Percentiles rank a stretch among this genome's conserved stretches.
Conservation (phyloP, 2,888 invertebrate species). For the Pristionchus japonicus region DNA sequence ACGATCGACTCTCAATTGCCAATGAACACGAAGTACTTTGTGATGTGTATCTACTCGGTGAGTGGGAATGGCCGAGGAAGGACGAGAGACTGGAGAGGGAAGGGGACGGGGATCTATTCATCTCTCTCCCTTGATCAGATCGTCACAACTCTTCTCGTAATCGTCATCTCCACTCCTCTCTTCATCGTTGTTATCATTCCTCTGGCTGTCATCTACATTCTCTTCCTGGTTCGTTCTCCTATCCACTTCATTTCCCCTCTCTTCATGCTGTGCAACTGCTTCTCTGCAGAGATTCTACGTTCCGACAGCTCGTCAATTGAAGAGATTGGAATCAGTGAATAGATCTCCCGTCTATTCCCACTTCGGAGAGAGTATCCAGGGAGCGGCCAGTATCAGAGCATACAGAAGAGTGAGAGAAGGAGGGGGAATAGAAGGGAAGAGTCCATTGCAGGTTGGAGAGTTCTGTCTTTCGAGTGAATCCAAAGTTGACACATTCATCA, state of each 20-base stretch:
- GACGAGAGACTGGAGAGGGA: neutral
- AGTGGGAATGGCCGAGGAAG: neutral
- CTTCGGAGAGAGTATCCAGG: constrained; percentile 77
- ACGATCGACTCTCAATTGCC: constrained; percentile 66
- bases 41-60: constrained; percentile 66
- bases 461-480: constrained; percentile 31
- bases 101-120: neutral
- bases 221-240: constrained; percentile 57
- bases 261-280: too few species aligned
- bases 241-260: neutral
- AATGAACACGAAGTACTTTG: constrained; percentile 67
- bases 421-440: neutral
- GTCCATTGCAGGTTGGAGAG: constrained; percentile 14
- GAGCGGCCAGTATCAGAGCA: constrained; percentile 76
- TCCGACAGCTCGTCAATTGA: constrained; percentile 87
- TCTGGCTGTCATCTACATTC: constrained; percentile 61
- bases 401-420: constrained; percentile 59
- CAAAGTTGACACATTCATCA: constrained; percentile 57
- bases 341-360: constrained; percentile 74
- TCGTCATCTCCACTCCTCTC: constrained; percentile 68
- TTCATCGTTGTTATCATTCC: constrained; percentile 68
- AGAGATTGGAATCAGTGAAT: constrained; percentile 67
- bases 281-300: constrained; percentile 87
- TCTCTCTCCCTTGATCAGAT: constrained; percentile 49
- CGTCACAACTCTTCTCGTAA: constrained; percentile 64